phyloP scores from a whole-genome alignment of 2,797 vertebrate genomes.

The Denticeps clupeoides region DNA sequence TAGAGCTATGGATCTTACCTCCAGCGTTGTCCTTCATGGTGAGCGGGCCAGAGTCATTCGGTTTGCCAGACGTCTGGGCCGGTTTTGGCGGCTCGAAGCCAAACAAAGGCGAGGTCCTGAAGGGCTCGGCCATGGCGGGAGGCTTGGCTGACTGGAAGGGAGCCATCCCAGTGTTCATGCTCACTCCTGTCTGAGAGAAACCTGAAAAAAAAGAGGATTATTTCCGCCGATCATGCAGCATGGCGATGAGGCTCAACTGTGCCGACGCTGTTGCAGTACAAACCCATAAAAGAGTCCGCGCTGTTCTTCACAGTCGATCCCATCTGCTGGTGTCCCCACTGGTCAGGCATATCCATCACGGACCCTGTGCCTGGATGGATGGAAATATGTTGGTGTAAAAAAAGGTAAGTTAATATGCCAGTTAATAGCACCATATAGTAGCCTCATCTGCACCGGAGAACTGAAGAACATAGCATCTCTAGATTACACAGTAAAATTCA shows the following conservation, averaged over 20 bases:
- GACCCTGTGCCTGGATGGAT: conserved; percentile 33
- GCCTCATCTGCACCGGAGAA: too few relatives aligned
- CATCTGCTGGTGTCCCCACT: conserved; percentile 37
- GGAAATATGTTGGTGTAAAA: neutral
- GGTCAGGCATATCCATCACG: conserved; percentile 40
- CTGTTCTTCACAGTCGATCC: conserved; percentile 42
- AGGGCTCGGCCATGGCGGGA: conserved; percentile 41
- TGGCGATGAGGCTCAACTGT: neutral
- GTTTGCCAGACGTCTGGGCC: conserved; percentile 24
- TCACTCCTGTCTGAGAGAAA: conserved; percentile 49
- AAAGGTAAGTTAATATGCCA: neutral
- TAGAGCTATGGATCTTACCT: conserved; percentile 30
- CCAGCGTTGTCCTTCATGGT: conserved; percentile 26
- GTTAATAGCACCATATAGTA: neutral
- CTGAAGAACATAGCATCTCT: too few relatives aligned
- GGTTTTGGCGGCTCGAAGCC: conserved; percentile 45
- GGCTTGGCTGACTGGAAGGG: conserved; percentile 51
- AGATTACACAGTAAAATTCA: too few relatives aligned
- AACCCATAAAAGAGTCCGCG: conserved; percentile 28
- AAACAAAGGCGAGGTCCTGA: conserved; percentile 46
- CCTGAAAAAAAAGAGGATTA: conserved; percentile 35
- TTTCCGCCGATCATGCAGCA: too few relatives aligned
- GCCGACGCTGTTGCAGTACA: neutral
- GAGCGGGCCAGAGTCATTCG: conserved; percentile 21
- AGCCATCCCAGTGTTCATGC: conserved; percentile 41